Percentiles rank a stretch among this genome's conserved stretches.
These are phyloP conservation scores for Myocastor coypus DNA, from an alignment of 2,113 vertebrate genomes.

Conservation along the genomic window DNA sequence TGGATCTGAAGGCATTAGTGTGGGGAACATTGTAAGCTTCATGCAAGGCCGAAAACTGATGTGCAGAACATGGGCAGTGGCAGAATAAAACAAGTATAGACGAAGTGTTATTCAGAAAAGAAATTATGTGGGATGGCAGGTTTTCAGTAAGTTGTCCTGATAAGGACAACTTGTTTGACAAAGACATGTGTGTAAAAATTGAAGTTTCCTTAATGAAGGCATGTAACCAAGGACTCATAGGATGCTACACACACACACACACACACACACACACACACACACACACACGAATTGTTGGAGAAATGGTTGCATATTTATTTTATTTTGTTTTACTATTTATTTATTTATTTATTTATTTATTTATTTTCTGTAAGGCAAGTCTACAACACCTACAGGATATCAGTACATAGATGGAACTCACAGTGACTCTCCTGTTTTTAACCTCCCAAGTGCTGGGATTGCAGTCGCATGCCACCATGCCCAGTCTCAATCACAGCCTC, in stretches of 20 bases:
- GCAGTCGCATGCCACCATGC: too few species aligned
- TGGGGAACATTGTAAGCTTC: background rate
- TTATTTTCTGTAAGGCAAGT: too few species aligned
- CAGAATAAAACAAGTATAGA: background rate
- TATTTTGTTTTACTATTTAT: too few species aligned
- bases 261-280: background rate
- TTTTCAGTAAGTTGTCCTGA: background rate
- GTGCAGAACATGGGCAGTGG: background rate
- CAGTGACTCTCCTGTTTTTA: too few species aligned
- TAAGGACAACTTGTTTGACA: background rate
- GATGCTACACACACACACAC: background rate
- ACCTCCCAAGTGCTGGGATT: too few species aligned
- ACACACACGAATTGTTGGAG: background rate
- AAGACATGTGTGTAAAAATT: background rate
- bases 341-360: too few species aligned
- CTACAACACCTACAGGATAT: too few species aligned
- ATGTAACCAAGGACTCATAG: background rate
- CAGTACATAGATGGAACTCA: too few species aligned
- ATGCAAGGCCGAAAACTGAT: background rate
- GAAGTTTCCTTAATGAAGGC: background rate
- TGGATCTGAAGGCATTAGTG: background rate
- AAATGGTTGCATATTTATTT: background rate
- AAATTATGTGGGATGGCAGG: background rate
- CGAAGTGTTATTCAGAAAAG: background rate
- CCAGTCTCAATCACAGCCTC: too few species aligned